These are phyloP conservation scores for Sturnira hondurensis DNA, from an alignment of 2,113 vertebrate genomes.

Conservation along the genomic window DNA sequence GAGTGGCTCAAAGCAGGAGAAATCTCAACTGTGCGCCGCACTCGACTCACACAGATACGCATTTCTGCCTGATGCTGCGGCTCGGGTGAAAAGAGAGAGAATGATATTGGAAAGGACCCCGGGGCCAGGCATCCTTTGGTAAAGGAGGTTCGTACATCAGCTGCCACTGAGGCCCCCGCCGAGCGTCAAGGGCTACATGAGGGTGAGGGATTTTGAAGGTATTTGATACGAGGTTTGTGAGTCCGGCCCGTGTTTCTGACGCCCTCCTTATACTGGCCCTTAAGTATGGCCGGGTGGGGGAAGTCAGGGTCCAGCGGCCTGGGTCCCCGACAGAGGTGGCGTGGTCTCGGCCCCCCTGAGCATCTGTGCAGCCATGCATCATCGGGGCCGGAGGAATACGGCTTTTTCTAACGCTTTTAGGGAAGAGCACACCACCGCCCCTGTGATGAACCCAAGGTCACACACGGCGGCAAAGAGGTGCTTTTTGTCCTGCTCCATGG, in stretches of 20 bases:
- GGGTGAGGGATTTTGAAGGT: neutral
- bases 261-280: neutral
- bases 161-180: neutral
- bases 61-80: conserved; percentile 23
- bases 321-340: neutral
- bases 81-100: conserved; percentile 7
- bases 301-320: accelerated
- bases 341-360: neutral
- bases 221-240: conserved; percentile 22
- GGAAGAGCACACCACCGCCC: neutral
- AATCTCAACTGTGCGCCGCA: neutral
- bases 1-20: conserved; percentile 49
- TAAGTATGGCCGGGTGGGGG: neutral
- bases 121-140: neutral
- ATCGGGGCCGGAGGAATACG: accelerated
- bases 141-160: neutral
- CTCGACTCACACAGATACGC: neutral
- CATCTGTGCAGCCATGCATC: accelerated
- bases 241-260: neutral
- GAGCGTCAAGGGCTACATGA: neutral
- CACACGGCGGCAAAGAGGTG: neutral
- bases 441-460: neutral
- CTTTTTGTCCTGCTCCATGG: neutral
- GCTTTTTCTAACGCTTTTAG: neutral
- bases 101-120: conserved; percentile 35